Base-by-base conservation (phyloP, 2,797 vertebrate species). In the Scolopax rusticola region DNA sequence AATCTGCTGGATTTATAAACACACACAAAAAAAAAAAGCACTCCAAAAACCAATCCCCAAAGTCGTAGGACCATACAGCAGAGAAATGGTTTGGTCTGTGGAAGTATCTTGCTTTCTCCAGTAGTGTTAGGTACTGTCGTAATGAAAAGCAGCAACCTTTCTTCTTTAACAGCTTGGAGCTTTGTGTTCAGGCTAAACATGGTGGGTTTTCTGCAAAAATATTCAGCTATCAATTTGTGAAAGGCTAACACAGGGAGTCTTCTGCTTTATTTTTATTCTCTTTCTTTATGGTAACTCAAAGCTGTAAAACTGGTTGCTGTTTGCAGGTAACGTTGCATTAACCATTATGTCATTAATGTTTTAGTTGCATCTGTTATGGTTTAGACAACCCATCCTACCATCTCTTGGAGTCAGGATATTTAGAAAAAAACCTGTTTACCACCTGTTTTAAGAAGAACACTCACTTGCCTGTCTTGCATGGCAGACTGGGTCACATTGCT, bases 91-190 rank as follows among this genome's bases (percentile, higher is more conserved):
- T 38, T 33, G 47, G 13, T 41, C 19, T 71, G 60, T 5, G 41
- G 25, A 67, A 71, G 14, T 10, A 9, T 12, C 36, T 32, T 28
- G 14, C 36, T 60, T 60, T 59, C 18, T 45, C 30, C 25, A 12
- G 48, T 23, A 14, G 15, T 1, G 4, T 28, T 53, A n/a, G 41
- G 20, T 1, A 1, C 19, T 43, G 43, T 57, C 33, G 3, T 4
- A 30, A 32, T 2, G 1, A 73, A 41, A 61, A 91, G 12, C 54
- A 32, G 30, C 7, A 41, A 45, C 6, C 1, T n/a, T 15, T 23
- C 28, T 0, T 15, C 61, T 41, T 81, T 38, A 56, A 30, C 15
- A 41, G n/a, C 15, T 57, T 47, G 14, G 19, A 79, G 25, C 60
- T 51, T 86, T 6, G 0, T 4, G 32, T 59, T 85, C n/a, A 41